phyloP scores from a whole-genome alignment of 2,113 vertebrate genomes.

The Larimichthys polyactis region DNA sequence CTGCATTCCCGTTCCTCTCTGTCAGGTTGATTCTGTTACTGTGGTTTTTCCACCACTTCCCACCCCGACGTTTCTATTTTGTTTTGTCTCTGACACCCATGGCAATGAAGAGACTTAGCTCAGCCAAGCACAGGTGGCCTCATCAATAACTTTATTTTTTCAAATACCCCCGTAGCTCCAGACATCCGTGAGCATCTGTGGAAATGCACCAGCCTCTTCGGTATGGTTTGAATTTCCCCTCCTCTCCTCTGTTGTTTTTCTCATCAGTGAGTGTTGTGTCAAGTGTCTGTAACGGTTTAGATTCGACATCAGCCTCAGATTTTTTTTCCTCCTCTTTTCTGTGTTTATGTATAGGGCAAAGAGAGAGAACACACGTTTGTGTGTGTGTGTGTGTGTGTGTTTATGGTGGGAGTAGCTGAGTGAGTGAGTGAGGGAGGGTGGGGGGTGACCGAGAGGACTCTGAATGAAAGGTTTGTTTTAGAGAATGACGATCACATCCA shows the following conservation, averaged over 20 bases:
- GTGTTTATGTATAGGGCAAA: conserved; percentile 1
- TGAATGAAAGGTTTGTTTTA: conserved; percentile 83
- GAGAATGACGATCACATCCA: conserved; percentile 75
- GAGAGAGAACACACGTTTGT: conserved; percentile 57
- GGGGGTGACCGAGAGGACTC: conserved; percentile 23
- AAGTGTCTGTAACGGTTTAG: conserved; percentile 19
- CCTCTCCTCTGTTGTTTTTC: not conserved
- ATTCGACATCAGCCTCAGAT: conserved; percentile 27
- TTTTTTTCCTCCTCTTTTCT: conserved; percentile 21
- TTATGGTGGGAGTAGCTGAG: conserved; percentile 64
- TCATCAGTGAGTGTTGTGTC: conserved; percentile 4
- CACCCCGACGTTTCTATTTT: conserved; percentile 44
- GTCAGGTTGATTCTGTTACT: conserved; percentile 82
- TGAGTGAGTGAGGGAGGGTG: not conserved
- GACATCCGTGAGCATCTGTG: not conserved
- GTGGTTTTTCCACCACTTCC: conserved; percentile 73
- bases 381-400: conserved; percentile 56
- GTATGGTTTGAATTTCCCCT: not conserved
- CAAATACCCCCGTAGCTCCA: conserved; percentile 7
- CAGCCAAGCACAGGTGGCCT: conserved; percentile 37
- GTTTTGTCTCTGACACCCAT: conserved; percentile 21
- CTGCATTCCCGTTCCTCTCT: conserved; percentile 76
- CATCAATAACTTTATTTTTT: conserved; percentile 27
- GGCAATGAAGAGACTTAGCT: conserved; percentile 18
- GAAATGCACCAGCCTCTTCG: conserved; percentile 19